Evolutionary conservation across 2,888 invertebrate species (phyloP), one percentile per base, ranked within the genome.

Genomic region (Cordylochernes scorpioides): DNA sequence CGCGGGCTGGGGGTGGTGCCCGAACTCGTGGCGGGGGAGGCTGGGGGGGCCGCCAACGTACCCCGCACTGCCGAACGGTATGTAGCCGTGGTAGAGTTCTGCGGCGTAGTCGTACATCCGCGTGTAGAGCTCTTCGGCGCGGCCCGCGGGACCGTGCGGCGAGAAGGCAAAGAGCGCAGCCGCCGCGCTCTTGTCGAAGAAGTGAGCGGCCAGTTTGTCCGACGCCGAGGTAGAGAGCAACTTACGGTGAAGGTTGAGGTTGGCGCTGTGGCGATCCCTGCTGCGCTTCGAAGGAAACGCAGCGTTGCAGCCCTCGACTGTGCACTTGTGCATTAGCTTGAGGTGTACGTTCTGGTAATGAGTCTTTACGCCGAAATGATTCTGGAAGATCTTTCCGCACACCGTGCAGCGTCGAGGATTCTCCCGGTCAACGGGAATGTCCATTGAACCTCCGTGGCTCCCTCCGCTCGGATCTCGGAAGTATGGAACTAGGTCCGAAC

Each of bases 321-420:
- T 77, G 57, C 91, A 91, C 49, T 75, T 77, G 55, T 86, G 86
- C 72, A 84, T 78, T 35, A 86, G 57, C 55, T 88, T 88, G 29
- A 88, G 65, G 55, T 91, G 88, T 7, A 80, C 75, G 53, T 78
- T 86, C 59, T 84, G 84, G 53, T 82, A 88, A 52, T 91, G 91
- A 2, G 77, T 75, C 55, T 84, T 86, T 15, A 86, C 68, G 28
- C 77, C 73, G 49, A 82, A 84, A 45, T 78, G 72, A 49, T 82
- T 88, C 53, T 77, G 80, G 54, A 86, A 88, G 47, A 74, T 64
- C 55, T 84, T 82, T 5, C 77, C 78, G 52, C 91, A 91, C 17
- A 77, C 75, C 3, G 75, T 69, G 54, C 88, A 91, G 44, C 73
- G 68, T 19, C 75, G 61, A 0, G 86, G 84, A 52, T 86, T 82